Evolutionary conservation across 2,888 invertebrate genomes (phyloP).

Genomic region (Oscheius myriophilus): DNA sequence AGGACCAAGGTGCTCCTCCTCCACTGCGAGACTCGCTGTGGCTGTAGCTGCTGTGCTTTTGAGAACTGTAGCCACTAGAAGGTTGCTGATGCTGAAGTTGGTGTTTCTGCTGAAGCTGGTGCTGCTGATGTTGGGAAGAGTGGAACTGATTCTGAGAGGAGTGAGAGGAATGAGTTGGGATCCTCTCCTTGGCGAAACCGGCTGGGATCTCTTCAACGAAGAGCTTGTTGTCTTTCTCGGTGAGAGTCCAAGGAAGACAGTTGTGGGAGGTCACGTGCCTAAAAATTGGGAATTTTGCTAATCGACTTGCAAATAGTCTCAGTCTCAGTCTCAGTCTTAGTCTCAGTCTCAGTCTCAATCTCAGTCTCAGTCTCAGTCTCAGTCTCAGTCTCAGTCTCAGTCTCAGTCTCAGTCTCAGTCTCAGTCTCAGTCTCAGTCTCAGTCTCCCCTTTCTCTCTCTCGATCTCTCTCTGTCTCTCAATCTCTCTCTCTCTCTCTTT

Average conservation of each 20-base stretch:
- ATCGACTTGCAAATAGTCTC: neutral
- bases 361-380: too few relatives aligned
- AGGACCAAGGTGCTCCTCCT: neutral
- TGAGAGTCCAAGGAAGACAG: slow-evolving; percentile 57
- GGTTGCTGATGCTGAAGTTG: neutral
- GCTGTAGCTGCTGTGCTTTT: slow-evolving; percentile 12
- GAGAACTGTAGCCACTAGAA: slow-evolving; percentile 15
- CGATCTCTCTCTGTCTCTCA: too few relatives aligned
- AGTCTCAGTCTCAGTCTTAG: too few relatives aligned
- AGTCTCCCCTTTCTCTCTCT: too few relatives aligned
- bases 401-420: too few relatives aligned
- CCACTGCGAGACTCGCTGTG: neutral
- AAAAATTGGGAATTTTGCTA: too few relatives aligned
- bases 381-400: too few relatives aligned
- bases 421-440: too few relatives aligned
- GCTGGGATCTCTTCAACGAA: slow-evolving; percentile 51
- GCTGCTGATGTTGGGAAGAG: slow-evolving; percentile 14
- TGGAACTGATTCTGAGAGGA: neutral
- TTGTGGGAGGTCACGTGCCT: slow-evolving; percentile 55
- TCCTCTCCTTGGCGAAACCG: slow-evolving; percentile 31
- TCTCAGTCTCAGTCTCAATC: too few relatives aligned
- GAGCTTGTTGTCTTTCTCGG: slow-evolving; percentile 58
- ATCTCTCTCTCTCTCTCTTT: too few relatives aligned
- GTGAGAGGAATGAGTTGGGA: neutral
- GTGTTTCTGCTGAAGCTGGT: too few relatives aligned